Base-by-base conservation (phyloP, 2,888 invertebrate species). In the Macroteleia sp. region DNA sequence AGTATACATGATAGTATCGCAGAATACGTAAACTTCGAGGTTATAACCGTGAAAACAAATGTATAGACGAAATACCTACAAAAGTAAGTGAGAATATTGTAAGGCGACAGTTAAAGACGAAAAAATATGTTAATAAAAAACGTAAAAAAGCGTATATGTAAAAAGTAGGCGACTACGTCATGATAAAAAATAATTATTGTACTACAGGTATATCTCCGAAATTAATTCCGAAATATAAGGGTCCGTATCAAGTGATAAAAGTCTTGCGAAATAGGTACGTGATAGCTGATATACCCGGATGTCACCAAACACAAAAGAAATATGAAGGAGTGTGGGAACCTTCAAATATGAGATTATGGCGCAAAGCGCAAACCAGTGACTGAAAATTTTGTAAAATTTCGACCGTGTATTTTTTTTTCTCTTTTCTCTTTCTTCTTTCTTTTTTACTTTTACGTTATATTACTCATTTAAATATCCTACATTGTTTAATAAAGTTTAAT, bases 261-360 rank as follows among this genome's bases (percentile, higher is more conserved):
- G 70, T 81, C 9, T 42, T 83, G 9, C 61, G 79, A 6, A 77
- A 81, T 52, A 61, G 83, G 36, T 83, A 81, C 39, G 44, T 82
- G 0, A 32, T 84, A 5, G 34, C 32, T 2, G 81, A 81, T 48
- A 61, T 81, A 9, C 74, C 80, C 8, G 57, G 67, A 34, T 67
- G 69, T 28, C 80, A 80, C 42, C 32, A 44, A 5, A 80, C 77
- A 0, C 80, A 81, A 30, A 67, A 56, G 19, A 67, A 71, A 1
- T 80, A 80, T 42, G 39, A 52, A 30, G 76, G 76, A 8, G 67
- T 78, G 1, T 82, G 80, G 81, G 76, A 81, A 61, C 69, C 81
- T 6, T 17, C 54, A 0, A 79, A 82, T 32, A 62, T 81, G 70
- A 41, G 71, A 10, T 41, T 79, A 3, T 82, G 80, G 80, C 22